Base-by-base conservation (phyloP, 64 coral and sea anemone species). In the Anthopleura sola region DNA sequence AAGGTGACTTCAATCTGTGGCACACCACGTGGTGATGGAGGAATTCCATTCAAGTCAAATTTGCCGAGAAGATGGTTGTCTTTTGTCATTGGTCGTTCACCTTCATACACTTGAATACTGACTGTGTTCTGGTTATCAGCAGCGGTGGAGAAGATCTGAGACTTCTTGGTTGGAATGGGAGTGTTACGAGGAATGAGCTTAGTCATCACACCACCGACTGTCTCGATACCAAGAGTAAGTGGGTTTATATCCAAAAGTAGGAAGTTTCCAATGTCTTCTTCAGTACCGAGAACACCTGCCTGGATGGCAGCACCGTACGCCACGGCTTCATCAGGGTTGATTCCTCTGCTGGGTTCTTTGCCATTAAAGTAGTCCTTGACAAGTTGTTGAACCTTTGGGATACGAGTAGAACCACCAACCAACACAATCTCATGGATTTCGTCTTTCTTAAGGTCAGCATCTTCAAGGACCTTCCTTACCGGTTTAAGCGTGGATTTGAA, bases 41-140 rank as follows among this genome's bases (percentile, higher is more conserved):
- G 97, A 47, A 99, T 95, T 48, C 93, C 93, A 54, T 93, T 99
- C 47, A 99, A 83, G 78, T 99, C 97, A 68, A 99, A 99, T 64
- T 99, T 99, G 47, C 97, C 97, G 15, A 99, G 92, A 19, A 95
- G 91, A 82, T 99, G 97, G 88, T 99, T 99, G 84, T 99, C 90
- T 34, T 94, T 99, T 32, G 97, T 99, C 97, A 99, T 99, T 46
- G 97, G 97, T 77, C 97, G 87, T 37, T 99, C 97, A 40, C 97
- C 97, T 85, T 99, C 97, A 56, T 82, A 99, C 7, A 99, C 97
- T 89, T 99, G 97, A 62, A 99, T 99, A n/a, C 92, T 99, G 68
- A 99, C 97, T 50, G 93, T 94, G 85, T 99, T 94, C 71, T 99
- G 97, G 85, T 99, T 99, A 84, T 99, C 97, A 81, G 97, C 97